A percentile compares a stretch with the other conserved stretches of the same genome.
phyloP scores from a whole-genome alignment of 2,797 vertebrate species.

The Artibeus lituratus region DNA sequence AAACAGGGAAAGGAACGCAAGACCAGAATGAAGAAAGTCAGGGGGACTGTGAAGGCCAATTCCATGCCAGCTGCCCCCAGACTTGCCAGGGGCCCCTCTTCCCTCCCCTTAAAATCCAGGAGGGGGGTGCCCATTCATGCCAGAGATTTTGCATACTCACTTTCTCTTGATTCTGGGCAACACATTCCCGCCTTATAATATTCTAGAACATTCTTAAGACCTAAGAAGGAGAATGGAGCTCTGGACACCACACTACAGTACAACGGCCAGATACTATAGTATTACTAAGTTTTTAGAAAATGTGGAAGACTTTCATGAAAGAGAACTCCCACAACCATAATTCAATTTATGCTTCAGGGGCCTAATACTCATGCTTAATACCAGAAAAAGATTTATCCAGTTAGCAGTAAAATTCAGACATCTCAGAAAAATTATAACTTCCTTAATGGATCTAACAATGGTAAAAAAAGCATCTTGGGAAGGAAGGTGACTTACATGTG shows the following conservation, averaged over 20 bases:
- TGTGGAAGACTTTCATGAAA: neutral
- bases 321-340: neutral
- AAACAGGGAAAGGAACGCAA: neutral
- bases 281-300: neutral
- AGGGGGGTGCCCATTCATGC: neutral
- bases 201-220: neutral
- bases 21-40: neutral
- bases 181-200: neutral
- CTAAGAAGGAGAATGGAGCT: neutral
- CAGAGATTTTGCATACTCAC: neutral
- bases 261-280: neutral
- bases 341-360: neutral
- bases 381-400: neutral
- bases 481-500: neutral
- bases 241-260: neutral
- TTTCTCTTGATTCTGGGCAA: neutral
- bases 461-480: neutral
- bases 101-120: neutral
- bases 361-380: neutral
- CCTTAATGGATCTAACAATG: neutral
- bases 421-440: constrained; percentile 28
- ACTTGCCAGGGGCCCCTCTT: neutral
- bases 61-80: neutral
- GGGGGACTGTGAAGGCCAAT: neutral
- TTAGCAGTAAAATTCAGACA: constrained; percentile 6